Base-by-base conservation (phyloP, 2,888 invertebrate genomes). In the Creontiades dilutus region DNA sequence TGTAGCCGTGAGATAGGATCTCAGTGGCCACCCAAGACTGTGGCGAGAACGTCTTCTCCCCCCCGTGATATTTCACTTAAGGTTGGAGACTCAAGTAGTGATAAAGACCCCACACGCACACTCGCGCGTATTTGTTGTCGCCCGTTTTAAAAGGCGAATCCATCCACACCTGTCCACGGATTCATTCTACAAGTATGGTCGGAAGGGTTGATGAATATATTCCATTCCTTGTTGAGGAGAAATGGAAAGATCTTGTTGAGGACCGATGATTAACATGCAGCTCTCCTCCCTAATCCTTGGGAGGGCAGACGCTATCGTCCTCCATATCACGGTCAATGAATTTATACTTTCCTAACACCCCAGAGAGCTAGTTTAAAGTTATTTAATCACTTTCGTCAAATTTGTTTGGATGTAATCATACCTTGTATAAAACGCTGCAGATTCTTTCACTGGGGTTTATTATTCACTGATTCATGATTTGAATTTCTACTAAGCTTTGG, bases 101-200 rank as follows among this genome's bases (percentile, higher is more conserved):
- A 90, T 90, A 90, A 89, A 90, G 90, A 90, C 90, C 90, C 90
- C 90, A 90, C 90, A 82, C 90, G 84, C 86, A 85, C 86, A 55
- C 89, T 46, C 61, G 52, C 88, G 16, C 28, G 14, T 75, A n/a
- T n/a, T 46, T 28, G 75, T 46, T 27, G 57, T 47, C 76, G 86
- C 47, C 75, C 19, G 75, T 86, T 76, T 76, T 86, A 75, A 86
- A 86, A 76, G 86, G 86, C 76, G 86, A 75, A 86, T 86, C 76
- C 76, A 86, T 86, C 86, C 75, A 76, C 76, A 75, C 86, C 76
- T 76, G 86, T 86, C 76, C 48, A 48, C 55, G 76, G 48, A 86
- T 48, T 7, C 28, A 52, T 14, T 76, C 47, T 48, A 47, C 61
- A 57, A 86, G 61, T 37, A 61, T 27, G 14, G 46, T 86, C 57